A percentile compares a stretch with the other conserved stretches of the same genome.
These are phyloP conservation scores for Sitophilus oryzae DNA, from an alignment of 1,140 invertebrate species.

Conservation along the genomic window DNA sequence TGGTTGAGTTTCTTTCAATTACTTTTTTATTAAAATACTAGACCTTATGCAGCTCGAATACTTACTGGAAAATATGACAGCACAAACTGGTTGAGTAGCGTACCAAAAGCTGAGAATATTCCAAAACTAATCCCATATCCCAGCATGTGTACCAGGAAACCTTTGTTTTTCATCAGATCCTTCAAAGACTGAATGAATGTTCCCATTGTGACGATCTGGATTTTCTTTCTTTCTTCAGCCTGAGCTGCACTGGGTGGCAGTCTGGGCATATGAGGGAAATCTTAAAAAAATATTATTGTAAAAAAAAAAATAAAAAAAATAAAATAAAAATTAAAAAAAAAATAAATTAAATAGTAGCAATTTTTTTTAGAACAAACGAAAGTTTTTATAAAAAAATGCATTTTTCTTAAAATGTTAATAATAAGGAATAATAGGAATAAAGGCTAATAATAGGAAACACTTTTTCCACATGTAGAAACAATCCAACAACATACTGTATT, in stretches of 20 bases:
- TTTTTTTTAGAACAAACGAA: background rate
- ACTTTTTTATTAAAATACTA: no score
- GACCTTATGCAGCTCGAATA: no score
- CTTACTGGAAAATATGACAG: conserved; percentile 30
- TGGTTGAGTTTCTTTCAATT: no score
- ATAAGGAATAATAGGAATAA: background rate
- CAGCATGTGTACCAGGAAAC: conserved; percentile 26
- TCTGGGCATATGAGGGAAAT: conserved; percentile 52
- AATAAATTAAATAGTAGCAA: no score
- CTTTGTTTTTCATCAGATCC: conserved; percentile 23
- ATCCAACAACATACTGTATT: no score
- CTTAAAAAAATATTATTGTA: conserved; percentile 42
- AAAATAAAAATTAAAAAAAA: no score
- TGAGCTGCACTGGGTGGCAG: conserved; percentile 50
- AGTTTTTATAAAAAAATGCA: no score
- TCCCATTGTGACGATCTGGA: conserved; percentile 14
- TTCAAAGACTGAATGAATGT: conserved; percentile 19
- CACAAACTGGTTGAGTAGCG: conserved; percentile 32
- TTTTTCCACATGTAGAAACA: no score
- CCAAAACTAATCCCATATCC: conserved; percentile 30
- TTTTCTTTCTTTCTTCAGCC: conserved; percentile 21
- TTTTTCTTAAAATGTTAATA: background rate
- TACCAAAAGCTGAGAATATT: conserved; percentile 30
- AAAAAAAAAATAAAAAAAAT: no score
- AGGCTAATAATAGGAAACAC: no score